These are phyloP conservation scores for Teleogryllus occipitalis DNA, from an alignment of 1,140 invertebrate species.

Conservation along the genomic window DNA sequence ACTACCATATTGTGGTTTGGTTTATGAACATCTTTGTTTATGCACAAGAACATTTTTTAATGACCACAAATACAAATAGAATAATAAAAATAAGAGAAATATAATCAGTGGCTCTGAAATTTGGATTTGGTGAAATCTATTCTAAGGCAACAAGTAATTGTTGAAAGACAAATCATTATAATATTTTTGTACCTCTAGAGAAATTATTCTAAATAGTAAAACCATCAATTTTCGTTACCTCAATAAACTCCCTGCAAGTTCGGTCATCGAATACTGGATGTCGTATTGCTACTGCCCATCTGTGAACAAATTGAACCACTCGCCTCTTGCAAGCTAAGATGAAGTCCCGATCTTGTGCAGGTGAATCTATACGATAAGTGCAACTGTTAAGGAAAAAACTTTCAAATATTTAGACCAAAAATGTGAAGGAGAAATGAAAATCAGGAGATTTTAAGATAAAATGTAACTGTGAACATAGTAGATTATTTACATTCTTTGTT, in stretches of 20 bases:
- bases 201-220: background rate
- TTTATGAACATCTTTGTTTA: too few species aligned
- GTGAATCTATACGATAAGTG: conserved; percentile 51
- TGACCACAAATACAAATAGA: too few species aligned
- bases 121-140: too few species aligned
- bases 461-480: background rate
- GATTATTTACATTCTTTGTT: background rate
- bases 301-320: conserved; percentile 70
- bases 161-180: too few species aligned
- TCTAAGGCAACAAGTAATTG: too few species aligned
- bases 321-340: conserved; percentile 62
- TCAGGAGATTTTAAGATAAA: background rate
- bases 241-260: conserved; percentile 59
- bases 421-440: background rate
- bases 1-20: too few species aligned
- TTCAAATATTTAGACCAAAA: background rate
- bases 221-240: conserved; percentile 38
- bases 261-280: conserved; percentile 68
- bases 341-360: conserved; percentile 59
- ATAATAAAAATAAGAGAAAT: too few species aligned
- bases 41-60: too few species aligned
- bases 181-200: too few species aligned
- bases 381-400: conserved; percentile 36
- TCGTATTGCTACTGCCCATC: conserved; percentile 64
- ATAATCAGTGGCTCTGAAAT: too few species aligned